Percentiles rank a stretch among this genome's conserved stretches.
Evolutionary conservation across 2,888 invertebrate genomes (phyloP).

Genomic region (Agrochola lychnidis): DNA sequence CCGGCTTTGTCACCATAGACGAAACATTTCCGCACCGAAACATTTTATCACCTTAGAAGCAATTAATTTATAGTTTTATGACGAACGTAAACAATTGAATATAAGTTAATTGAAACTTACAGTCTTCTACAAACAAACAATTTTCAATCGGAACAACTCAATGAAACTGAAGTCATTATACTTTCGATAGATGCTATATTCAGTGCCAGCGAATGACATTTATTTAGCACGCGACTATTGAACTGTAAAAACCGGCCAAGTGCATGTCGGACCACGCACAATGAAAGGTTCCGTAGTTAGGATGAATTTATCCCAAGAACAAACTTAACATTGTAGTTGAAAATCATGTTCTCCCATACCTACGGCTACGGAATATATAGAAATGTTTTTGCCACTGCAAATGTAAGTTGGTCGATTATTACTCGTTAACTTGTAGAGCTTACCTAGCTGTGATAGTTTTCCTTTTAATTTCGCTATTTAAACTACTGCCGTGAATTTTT

Average conservation of each 20-base stretch:
- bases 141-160: constrained; percentile 16
- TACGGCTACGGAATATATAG: no score
- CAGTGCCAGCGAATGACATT: constrained; percentile 43
- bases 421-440: no score
- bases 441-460: no score
- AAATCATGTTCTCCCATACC: no score
- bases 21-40: neutral
- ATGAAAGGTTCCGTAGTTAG: no score
- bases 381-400: no score
- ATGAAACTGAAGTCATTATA: constrained; percentile 18
- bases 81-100: constrained; percentile 4
- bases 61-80: neutral
- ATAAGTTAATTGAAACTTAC: neutral
- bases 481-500: no score
- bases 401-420: no score
- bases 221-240: constrained; percentile 38
- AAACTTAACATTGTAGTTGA: no score
- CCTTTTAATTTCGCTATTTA: no score
- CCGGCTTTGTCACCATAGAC: neutral
- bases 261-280: no score
- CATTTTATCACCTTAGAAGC: neutral
- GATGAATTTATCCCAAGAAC: no score
- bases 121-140: constrained; percentile 23
- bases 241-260: constrained; percentile 9
- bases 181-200: constrained; percentile 16